Evolutionary conservation across 2,113 vertebrate genomes (phyloP).

Genomic region (Varanus komodoensis): DNA sequence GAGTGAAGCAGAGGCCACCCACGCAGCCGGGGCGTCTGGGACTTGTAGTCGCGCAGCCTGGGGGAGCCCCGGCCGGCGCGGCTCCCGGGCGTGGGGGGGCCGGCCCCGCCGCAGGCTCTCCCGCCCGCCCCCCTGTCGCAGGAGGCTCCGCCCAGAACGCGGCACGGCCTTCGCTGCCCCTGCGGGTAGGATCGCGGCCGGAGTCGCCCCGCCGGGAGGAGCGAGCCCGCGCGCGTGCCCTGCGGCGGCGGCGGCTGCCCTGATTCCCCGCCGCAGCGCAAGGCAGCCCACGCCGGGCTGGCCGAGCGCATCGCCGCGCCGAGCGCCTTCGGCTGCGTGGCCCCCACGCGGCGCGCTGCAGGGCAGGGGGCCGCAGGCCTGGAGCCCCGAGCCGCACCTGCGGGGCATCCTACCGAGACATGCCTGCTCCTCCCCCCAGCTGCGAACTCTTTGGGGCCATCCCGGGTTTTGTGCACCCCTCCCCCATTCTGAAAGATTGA

Average conservation of each 20-base stretch:
- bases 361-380: too few species aligned
- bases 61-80: not conserved
- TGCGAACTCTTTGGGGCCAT: too few species aligned
- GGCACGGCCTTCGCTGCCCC: not conserved
- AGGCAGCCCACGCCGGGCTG: not conserved
- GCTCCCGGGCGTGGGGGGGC: not conserved
- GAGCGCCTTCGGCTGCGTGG: not conserved
- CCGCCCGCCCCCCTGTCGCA: too few species aligned
- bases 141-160: not conserved
- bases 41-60: conserved; percentile 35
- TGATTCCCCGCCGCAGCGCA: not conserved
- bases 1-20: not conserved
- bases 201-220: not conserved
- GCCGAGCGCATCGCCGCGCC: not conserved
- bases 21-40: conserved; percentile 21
- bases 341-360: too few species aligned
- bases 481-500: too few species aligned
- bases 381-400: too few species aligned
- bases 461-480: too few species aligned
- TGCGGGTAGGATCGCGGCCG: not conserved
- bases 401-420: too few species aligned
- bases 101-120: not conserved
- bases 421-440: too few species aligned
- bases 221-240: not conserved
- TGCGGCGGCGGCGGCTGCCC: not conserved